Evolutionary conservation across 2,888 invertebrate species (phyloP), one percentile per base, ranked within the genome.

Genomic region (Gandaritis pyraliata): DNA sequence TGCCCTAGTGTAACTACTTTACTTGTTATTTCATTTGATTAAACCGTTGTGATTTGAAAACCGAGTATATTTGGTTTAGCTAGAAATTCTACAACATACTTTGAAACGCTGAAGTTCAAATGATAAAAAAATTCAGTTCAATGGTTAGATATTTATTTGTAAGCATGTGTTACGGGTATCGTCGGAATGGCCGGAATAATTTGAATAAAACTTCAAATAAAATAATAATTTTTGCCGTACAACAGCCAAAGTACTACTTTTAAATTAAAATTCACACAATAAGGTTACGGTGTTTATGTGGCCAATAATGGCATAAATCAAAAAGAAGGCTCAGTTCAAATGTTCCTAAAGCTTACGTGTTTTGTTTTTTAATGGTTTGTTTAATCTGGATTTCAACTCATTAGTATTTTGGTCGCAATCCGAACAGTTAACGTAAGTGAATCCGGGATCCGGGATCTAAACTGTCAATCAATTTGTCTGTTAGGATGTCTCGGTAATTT

Each of bases 391-490:
- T 41, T 18, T 51, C 23, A 48, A 18, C 68, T 73, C 70, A 72
- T 75, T 70, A 61, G 66, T 69, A 74, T 68, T 69, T 50, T 46
- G 45, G 47, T 61, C 69, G 58, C 59, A 53, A n/a, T 39, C 33
- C 51, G 8, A 53, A 50, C 41, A 52, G 52, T 66, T 59, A 64
- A 55, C 51, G 56, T 48, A 29, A 53, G 16, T 58, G 46, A 58
- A 60, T 68, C 68, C 65, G 68, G 66, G 65, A 68, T 72, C 72
- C 71, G 70, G 70, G 68, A 69, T 62, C 62, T 58, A 59, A 56
- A 52, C 36, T 58, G 45, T 45, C 53, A 41, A 50, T 15, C 43
- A 43, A 41, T 43, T 6, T 3, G 23, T 30, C 23, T 36, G 41
- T 47, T 52, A n/a, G 47, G 29, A 47, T 38, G 45, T 47, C 16